phyloP scores from a whole-genome alignment of 2,113 vertebrate genomes.

The Coptodon rendalli region DNA sequence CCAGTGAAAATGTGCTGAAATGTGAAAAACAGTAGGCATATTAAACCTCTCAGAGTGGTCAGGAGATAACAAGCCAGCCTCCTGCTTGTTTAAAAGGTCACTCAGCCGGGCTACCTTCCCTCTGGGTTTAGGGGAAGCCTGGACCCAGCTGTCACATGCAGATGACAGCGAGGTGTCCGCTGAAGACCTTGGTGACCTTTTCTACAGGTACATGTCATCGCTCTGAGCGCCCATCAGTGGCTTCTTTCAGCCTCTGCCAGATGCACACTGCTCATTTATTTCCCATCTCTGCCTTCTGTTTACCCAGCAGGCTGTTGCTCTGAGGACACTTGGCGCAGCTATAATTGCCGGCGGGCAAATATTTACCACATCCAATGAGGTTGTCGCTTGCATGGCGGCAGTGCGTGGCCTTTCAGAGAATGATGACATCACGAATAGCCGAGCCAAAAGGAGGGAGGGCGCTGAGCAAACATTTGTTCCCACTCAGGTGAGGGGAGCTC shows the following conservation, averaged over 20 bases:
- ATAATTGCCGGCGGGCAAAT: slow-evolving; percentile 49
- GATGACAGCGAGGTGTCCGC: slow-evolving; percentile 11
- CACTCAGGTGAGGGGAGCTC: slow-evolving; percentile 22
- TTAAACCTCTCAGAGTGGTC: not conserved
- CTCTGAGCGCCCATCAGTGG: not conserved
- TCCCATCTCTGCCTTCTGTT: slow-evolving; percentile 33
- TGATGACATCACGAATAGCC: slow-evolving; percentile 33
- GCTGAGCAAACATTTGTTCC: slow-evolving; percentile 43
- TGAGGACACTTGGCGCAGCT: not conserved
- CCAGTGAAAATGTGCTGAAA: not conserved
- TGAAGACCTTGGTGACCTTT: slow-evolving; percentile 5
- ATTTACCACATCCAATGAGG: slow-evolving; percentile 38
- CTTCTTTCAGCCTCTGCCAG: slow-evolving; percentile 10
- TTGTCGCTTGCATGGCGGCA: not conserved
- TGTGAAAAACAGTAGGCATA: not conserved
- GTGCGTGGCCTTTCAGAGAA: not conserved
- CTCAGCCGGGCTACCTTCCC: not conserved
- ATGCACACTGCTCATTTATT: slow-evolving; percentile 44
- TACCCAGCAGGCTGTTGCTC: slow-evolving; percentile 34
- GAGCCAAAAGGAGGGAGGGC: not conserved
- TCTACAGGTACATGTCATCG: slow-evolving; percentile 33
- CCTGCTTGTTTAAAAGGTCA: slow-evolving; percentile 31
- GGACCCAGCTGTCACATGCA: slow-evolving; percentile 1
- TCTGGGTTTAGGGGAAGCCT: not conserved
- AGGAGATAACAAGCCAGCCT: not conserved